phyloP scores from a whole-genome alignment of 2,797 vertebrate genomes.

The Hippopotamyrus pictus region DNA sequence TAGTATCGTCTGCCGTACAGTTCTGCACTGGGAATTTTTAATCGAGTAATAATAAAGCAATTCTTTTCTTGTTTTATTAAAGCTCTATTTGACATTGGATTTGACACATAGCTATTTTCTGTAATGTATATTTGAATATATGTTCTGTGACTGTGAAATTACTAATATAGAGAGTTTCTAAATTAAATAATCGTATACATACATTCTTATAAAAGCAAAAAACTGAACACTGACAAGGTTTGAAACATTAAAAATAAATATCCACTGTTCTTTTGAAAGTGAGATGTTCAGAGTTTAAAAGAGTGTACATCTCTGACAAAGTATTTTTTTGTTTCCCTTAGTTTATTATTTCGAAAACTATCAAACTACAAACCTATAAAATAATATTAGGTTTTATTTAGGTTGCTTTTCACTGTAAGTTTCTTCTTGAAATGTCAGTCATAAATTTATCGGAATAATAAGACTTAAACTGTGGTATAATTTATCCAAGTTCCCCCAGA shows the following conservation, averaged over 20 bases:
- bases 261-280: neutral
- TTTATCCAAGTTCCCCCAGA: neutral
- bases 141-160: neutral
- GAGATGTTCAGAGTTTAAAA: neutral
- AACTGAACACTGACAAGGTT: neutral
- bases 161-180: neutral
- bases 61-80: neutral
- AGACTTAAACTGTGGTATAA: neutral
- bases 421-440: neutral
- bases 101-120: neutral
- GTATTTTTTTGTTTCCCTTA: neutral
- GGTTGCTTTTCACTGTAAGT: neutral
- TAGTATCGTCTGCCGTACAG: neutral
- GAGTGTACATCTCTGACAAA: neutral
- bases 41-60: neutral
- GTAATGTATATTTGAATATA: neutral
- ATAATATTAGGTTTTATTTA: neutral
- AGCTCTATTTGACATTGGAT: neutral
- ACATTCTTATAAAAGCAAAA: neutral
- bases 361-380: neutral
- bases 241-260: neutral
- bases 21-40: neutral
- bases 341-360: neutral
- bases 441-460: neutral
- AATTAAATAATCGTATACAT: neutral